Base-by-base conservation (phyloP, 2,113 vertebrate genomes). In the Vimba vimba region DNA sequence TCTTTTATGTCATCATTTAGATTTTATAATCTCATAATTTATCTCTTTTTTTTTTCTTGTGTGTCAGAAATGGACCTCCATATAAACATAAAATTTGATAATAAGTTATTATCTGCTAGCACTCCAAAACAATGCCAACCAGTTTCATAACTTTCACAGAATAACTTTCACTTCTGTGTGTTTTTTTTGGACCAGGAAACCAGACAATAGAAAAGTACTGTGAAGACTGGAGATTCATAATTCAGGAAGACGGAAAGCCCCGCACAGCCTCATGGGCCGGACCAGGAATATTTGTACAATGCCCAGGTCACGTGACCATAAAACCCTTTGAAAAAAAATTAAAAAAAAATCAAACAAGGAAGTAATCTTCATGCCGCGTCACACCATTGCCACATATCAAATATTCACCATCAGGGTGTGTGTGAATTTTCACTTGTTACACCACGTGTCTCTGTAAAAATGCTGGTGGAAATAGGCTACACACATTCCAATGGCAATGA, bases 281-380 rank as follows among this genome's bases (percentile, higher is more conserved):
- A 5, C 19, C 3, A 33, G 47, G 60, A 86, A 77, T 59, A 86
- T 86, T 68, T 83, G n/a, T 27, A 55, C 79, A 52, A 83, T 36
- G 50, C 79, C 43, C 45, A 23, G 43, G 50, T 13, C 27, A 75
- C 13, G 0, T 30, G 76, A 62, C 21, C 43, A 9, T 10, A 43
- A 75, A 25, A 23, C 19, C 33, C 59, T 36, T 55, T 45, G 52
- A 36, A 12, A 52, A 17, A 19, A n/a, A n/a, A n/a, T n/a, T n/a
- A n/a, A n/a, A 52, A 17, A 19, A 23, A 43, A 77, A 33, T 39
- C 9, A 71, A 71, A 43, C 36, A 74, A 1, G 80, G 62, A 87
- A 83, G 73, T 55, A 23, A 77, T 23, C 71, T 47, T 75, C n/a
- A 45, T 73, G 21, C 36, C 36, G 19, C 57, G 1, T 36, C 7